Percentiles rank a stretch among this genome's conserved stretches.
Conservation (phyloP, 2,797 vertebrate genomes). For the Cyclura pinguis region DNA sequence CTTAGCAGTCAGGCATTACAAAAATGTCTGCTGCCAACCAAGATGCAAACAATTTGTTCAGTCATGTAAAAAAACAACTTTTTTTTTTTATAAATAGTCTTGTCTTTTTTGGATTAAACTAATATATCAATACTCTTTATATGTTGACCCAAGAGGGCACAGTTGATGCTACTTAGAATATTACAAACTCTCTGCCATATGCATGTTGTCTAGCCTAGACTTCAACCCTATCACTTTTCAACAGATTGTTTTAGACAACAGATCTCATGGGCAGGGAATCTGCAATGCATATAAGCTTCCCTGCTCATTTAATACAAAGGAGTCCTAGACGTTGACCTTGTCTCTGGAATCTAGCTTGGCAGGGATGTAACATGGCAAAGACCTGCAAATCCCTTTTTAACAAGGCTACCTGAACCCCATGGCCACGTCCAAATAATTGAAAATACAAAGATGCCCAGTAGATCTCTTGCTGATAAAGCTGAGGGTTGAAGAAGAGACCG, state of each 20-base stretch:
- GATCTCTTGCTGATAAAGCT: constrained; percentile 65
- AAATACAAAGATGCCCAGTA: constrained; percentile 77
- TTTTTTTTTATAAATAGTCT: constrained; percentile 76
- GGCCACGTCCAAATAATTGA: constrained; percentile 76
- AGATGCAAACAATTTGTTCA: constrained; percentile 63
- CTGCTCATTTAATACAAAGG: constrained; percentile 86
- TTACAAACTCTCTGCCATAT: constrained; percentile 83
- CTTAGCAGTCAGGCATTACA: constrained; percentile 50
- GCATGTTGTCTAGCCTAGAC: constrained; percentile 82
- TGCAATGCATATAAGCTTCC: constrained; percentile 86
- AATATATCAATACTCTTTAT: constrained; percentile 80
- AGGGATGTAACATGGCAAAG: constrained; percentile 79
- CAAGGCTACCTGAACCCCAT: constrained; percentile 81
- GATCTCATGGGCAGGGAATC: constrained; percentile 86
- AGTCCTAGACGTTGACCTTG: constrained; percentile 87
- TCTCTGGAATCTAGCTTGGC: constrained; percentile 82
- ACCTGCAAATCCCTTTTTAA: constrained; percentile 84
- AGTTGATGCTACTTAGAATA: constrained; percentile 81
- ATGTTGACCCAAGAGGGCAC: constrained; percentile 78
- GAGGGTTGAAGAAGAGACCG: constrained; percentile 18
- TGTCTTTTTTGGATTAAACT: constrained; percentile 79
- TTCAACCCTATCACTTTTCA: constrained; percentile 86
- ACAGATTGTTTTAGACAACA: constrained; percentile 87
- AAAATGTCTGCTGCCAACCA: constrained; percentile 70
- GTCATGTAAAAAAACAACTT: constrained; percentile 15